Base-by-base conservation (phyloP, 37 sponge, comb jelly and placozoan genomes). In the Chondrosia reniformis region DNA sequence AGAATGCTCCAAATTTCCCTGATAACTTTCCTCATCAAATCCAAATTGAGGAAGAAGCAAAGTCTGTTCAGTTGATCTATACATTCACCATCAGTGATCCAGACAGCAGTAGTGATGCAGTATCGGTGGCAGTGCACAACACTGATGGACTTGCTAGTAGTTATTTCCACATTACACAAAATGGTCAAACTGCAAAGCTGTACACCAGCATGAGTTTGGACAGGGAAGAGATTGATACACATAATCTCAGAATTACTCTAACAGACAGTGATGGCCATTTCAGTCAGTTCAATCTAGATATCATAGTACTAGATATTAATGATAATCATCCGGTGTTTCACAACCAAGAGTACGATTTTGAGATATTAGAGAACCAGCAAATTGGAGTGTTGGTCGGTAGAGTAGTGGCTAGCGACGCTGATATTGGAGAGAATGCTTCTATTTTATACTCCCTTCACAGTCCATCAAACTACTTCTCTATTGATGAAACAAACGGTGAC, bases 251-350 rank as follows among this genome's bases (percentile, higher is more conserved):
- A 12, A 75, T 77, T 32, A 49, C 77, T 19, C 75, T 87, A 63
- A 46, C 46, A 22, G 43, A 82, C 31, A 21, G 45, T 4, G 74
- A 55, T 24, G 41, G 25, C 0, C 49, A 56, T 65, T 43, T 40
- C n/a, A 71, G 52, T 36, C 75, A 75, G 34, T 61, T 65, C 22
- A 56, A 67, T 12, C 21, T 86, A 30, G 55, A 57, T 7, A 79
- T 90, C 22, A 79, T 21, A 19, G 52, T 89, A 1, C 1, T 74
- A 17, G 85, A 89, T 33, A 34, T 84, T 22, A 89, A 89, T 52
- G 85, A 89, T 58, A 84, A 81, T 75, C 15, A 30, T 0, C 89
- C 89, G 33, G 64, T 76, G 30, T 89, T 89, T 77, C 44, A 45
- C 0, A 59, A 64, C 38, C 33, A 8, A 0, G 46, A 46, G 0